Evolutionary conservation across 2,888 invertebrate species (phyloP), one percentile per base, ranked within the genome.

Genomic region (Merodon equestris): DNA sequence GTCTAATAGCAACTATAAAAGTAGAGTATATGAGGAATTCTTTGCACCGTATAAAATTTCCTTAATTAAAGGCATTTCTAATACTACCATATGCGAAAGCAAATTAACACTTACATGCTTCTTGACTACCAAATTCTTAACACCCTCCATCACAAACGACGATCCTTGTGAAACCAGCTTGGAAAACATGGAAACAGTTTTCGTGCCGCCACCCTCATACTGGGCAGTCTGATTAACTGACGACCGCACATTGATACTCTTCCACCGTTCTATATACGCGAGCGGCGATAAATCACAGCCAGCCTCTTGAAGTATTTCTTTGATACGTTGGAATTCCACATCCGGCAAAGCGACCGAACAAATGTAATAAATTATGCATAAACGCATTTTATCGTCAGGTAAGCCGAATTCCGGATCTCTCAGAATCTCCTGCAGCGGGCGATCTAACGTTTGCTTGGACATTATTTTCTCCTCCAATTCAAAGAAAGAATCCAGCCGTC

Each of bases 71-170:
- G 13, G 1, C 1, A 0, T 14, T n/a, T 40, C n/a, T n/a, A 48
- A n/a, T n/a, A n/a, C n/a, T n/a, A n/a, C n/a, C n/a, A n/a, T n/a
- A n/a, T n/a, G n/a, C n/a, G n/a, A n/a, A n/a, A n/a, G n/a, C n/a
- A 40, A 40, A 40, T n/a, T 10, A n/a, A 3, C n/a, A 92, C 94
- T 92, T 88, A 96, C 96, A 90, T 99, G 98, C 90, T 96, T 94
- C 89, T 99, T 99, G 9, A 99, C 96, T 14, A 99, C 99, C 84
- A 99, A 92, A 91, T 99, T 99, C 89, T 98, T 97, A 0, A 99
- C 98, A 40, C 98, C 99, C 89, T 99, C 99, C 98, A 99, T 99
- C 0, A 99, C 98, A 88, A 99, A 98, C 38, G 97, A 96, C 0
- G 98, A 99, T 17, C 98, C 98, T 87, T 98, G 97, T 9, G 96